Conservation (phyloP, 2,113 vertebrate genomes). For the Craseonycteris thonglongyai region DNA sequence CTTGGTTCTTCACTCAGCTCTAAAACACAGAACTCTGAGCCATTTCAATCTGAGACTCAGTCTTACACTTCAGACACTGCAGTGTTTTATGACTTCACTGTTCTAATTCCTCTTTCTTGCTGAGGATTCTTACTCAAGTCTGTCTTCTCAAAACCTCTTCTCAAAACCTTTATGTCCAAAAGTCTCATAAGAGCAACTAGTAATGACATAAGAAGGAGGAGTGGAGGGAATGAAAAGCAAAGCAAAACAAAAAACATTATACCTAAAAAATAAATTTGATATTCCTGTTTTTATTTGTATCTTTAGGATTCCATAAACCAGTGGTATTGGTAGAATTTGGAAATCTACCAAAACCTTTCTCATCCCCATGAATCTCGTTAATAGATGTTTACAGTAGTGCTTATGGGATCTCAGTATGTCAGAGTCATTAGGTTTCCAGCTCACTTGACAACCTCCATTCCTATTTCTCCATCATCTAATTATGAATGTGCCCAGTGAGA, state of each 20-base stretch:
- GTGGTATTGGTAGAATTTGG: not conserved
- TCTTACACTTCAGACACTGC: not conserved
- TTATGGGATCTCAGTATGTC: not conserved
- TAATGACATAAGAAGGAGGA: not conserved
- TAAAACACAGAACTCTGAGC: not conserved
- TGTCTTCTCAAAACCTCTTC: not conserved
- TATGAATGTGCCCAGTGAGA: not conserved
- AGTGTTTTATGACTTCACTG: not conserved
- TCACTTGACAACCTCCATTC: not conserved
- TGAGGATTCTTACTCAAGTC: not conserved
- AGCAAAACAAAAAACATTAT: not conserved
- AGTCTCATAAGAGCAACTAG: not conserved
- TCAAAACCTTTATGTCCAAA: not conserved
- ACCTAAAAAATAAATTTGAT: not conserved
- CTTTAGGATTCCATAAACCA: not conserved
- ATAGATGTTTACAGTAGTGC: not conserved
- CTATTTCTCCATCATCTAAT: not conserved
- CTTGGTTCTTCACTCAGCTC: not conserved
- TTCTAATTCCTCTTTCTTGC: not conserved
- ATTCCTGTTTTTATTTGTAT: not conserved
- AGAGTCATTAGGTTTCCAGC: not conserved
- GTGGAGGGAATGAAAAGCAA: not conserved
- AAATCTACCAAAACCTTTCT: not conserved
- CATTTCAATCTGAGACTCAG: not conserved
- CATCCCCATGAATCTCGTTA: not conserved